Percentiles rank a stretch among this genome's conserved stretches.
Conservation (phyloP, 2,888 invertebrate species). For the Pseudococcus jackbeardsleyi region DNA sequence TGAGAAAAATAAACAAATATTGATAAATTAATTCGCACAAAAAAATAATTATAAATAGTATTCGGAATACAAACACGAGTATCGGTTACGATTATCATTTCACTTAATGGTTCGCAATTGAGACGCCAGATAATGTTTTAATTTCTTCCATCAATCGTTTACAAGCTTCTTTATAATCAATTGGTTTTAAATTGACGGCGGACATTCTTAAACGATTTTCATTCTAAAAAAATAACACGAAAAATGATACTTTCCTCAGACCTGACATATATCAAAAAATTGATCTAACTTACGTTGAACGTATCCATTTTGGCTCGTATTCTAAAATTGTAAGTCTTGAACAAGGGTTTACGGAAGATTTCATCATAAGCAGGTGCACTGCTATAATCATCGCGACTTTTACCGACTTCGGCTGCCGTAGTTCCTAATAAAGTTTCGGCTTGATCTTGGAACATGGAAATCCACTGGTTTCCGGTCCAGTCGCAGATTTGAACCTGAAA, state of each 20-base stretch:
- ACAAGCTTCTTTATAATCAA: conserved; percentile 85
- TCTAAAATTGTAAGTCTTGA: conserved; percentile 85
- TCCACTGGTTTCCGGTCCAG: conserved; percentile 89
- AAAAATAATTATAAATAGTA: background rate
- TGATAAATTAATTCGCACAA: too few relatives aligned
- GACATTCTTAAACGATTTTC: conserved; percentile 84
- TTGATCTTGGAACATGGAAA: conserved; percentile 88
- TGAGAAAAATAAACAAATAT: too few relatives aligned
- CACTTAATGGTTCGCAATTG: conserved; percentile 5
- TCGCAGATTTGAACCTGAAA: conserved; percentile 84
- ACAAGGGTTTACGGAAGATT: conserved; percentile 81
- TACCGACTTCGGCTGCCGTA: conserved; percentile 82
- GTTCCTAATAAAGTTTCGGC: conserved; percentile 83
- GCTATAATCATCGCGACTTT: conserved; percentile 76
- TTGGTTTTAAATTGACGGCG: conserved; percentile 77
- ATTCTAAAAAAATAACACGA: conserved; percentile 71
- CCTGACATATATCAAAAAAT: background rate
- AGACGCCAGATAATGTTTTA: conserved; percentile 58
- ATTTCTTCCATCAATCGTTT: conserved; percentile 80
- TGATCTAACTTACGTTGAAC: conserved; percentile 79
- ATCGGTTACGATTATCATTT: background rate
- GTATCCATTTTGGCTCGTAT: conserved; percentile 90
- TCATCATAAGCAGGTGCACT: conserved; percentile 75
- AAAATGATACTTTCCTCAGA: background rate
- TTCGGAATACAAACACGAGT: background rate